Evolutionary conservation across 2,113 vertebrate species (phyloP), one percentile per base, ranked within the genome.

Genomic region (Sapayoa aenigma): DNA sequence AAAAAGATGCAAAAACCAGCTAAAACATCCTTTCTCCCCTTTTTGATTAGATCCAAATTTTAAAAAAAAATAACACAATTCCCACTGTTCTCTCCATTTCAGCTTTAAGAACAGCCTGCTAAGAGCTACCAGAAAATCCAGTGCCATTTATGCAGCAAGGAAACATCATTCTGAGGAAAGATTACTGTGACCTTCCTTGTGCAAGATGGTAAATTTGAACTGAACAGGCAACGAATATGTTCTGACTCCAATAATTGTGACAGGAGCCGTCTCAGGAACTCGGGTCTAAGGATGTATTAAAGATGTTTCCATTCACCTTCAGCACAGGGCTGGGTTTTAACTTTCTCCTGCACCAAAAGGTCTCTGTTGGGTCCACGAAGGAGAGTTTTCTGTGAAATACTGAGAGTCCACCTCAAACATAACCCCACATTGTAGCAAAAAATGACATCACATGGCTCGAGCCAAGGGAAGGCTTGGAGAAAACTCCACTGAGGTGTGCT

Each of bases 71-170:
- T 9, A 46, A 31, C 3, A 11, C 9, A 6, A 12, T 28, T 62
- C 24, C 24, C 42, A 6, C 2, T 22, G 12, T 12, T 28, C 18
- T 25, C 13, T 50, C 21, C 11, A 0, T 5, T 12, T 6, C 17
- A 52, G 22, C 41, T 62, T 41, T 37, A 14, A 66, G 42, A 58
- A 22, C 10, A 80, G 21, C 13, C 16, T 24, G 11, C 20, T 7
- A 21, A 37, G 37, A 37, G 30, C 9, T 44, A 44, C 13, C 17
- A 73, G 31, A 42, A 49, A 30, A 39, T 42, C 28, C 50, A 11
- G 33, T 7, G 12, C 27, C 15, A 7, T 30, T 37, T 35, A 49
- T 30, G 35, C 81, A 69, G 37, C 59, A 31, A 71, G 37, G 20
- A 72, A 83, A 56, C 11, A 6, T 9, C 27, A 15, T 69, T 42